These are phyloP conservation scores for Chrysolina americana DNA, from an alignment of 2,888 invertebrate species.

Conservation along the genomic window DNA sequence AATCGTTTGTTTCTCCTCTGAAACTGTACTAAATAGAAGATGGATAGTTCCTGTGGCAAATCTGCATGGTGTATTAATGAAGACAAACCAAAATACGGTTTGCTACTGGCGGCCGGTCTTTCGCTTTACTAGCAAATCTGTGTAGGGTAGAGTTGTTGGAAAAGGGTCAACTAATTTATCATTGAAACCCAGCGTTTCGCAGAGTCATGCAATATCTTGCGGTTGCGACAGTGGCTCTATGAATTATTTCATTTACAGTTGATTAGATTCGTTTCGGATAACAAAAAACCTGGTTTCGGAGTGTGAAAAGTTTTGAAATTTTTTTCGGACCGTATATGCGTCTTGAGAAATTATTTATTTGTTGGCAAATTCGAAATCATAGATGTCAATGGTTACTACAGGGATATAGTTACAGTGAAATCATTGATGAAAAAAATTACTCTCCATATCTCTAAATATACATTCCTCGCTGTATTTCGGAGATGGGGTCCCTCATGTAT, in stretches of 20 bases:
- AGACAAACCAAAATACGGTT: constrained; percentile 52
- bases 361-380: neutral
- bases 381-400: neutral
- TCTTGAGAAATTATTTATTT: neutral
- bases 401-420: too few species aligned
- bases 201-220: constrained; percentile 58
- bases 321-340: neutral
- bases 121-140: constrained; percentile 54
- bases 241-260: constrained; percentile 35
- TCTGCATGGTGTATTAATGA: constrained; percentile 50
- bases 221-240: constrained; percentile 36
- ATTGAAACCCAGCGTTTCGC: constrained; percentile 60
- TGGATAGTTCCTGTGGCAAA: constrained; percentile 42
- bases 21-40: constrained; percentile 28
- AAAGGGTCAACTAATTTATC: constrained; percentile 63
- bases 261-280: constrained; percentile 30
- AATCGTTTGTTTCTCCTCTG: neutral
- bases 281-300: constrained; percentile 14
- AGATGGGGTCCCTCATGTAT: too few species aligned
- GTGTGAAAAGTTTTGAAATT: constrained; percentile 19
- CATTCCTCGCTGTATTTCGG: too few species aligned
- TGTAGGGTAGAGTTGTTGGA: constrained; percentile 49
- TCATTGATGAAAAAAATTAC: too few species aligned
- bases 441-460: too few species aligned
- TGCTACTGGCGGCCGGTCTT: constrained; percentile 51